phyloP scores from a whole-genome alignment of 2,113 vertebrate genomes.

The Excalfactoria chinensis region DNA sequence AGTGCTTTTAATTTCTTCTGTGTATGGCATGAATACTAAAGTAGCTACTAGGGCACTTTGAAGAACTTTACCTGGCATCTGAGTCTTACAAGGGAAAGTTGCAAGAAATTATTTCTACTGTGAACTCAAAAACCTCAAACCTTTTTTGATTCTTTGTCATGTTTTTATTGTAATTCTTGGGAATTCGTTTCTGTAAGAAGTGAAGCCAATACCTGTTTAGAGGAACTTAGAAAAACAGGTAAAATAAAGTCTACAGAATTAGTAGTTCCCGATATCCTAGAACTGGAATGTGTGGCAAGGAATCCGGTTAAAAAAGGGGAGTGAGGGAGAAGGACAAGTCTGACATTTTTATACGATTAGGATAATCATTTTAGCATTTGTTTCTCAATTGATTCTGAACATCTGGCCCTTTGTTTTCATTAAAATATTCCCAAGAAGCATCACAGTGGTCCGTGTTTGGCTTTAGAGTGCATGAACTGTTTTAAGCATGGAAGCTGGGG shows the following conservation, averaged over 20 bases:
- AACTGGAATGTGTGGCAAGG: background rate
- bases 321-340: background rate
- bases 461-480: background rate
- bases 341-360: background rate
- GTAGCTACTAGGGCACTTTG: background rate
- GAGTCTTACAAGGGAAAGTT: background rate
- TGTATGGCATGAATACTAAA: background rate
- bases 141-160: background rate
- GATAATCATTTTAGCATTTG: background rate
- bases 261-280: background rate
- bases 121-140: background rate
- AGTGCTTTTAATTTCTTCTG: conserved; percentile 8
- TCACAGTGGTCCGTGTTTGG: background rate
- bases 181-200: background rate
- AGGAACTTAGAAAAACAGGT: background rate
- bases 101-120: background rate
- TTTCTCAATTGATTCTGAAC: background rate
- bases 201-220: background rate
- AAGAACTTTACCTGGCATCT: background rate
- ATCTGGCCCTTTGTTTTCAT: conserved; percentile 10
- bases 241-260: background rate
- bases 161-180: background rate
- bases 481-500: background rate
- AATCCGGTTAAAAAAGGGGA: background rate
- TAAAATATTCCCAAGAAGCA: background rate